Conservation (phyloP, 2,113 vertebrate species). For the Gadus macrocephalus region DNA sequence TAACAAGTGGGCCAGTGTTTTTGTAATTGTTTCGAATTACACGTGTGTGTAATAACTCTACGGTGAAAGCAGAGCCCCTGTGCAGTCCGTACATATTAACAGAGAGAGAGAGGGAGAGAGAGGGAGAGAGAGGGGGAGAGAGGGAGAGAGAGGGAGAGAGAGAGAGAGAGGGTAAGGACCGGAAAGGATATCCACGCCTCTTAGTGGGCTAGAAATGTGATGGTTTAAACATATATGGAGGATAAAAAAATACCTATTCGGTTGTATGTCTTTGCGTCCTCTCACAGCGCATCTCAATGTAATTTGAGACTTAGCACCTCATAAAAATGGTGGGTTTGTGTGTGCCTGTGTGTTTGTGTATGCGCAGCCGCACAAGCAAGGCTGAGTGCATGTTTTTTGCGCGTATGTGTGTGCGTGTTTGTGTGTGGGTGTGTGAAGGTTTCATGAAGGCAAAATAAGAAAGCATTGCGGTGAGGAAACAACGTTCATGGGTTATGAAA, state of each 20-base stretch:
- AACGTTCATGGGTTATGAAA: conserved; percentile 51
- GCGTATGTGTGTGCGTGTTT: too few relatives aligned
- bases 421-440: conserved; percentile 30
- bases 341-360: too few relatives aligned
- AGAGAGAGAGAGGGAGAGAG: neutral
- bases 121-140: neutral
- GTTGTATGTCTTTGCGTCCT: too few relatives aligned
- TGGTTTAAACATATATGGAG: too few relatives aligned
- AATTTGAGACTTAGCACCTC: conserved; percentile 27
- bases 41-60: conserved; percentile 59
- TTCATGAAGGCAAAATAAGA: conserved; percentile 62
- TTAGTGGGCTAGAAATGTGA: too few relatives aligned
- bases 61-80: conserved; percentile 54
- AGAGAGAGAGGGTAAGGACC: neutral
- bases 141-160: neutral
- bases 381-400: too few relatives aligned
- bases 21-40: conserved; percentile 78
- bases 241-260: too few relatives aligned
- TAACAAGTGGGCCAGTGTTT: conserved; percentile 75
- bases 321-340: conserved; percentile 22
- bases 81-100: too few relatives aligned
- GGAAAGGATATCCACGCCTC: neutral
- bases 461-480: conserved; percentile 38
- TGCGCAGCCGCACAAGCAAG: too few relatives aligned
- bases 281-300: too few relatives aligned